A percentile compares a stretch with the other conserved stretches of the same genome.
Conservation (phyloP, 2,888 invertebrate genomes). For the Trimorus sp. region DNA sequence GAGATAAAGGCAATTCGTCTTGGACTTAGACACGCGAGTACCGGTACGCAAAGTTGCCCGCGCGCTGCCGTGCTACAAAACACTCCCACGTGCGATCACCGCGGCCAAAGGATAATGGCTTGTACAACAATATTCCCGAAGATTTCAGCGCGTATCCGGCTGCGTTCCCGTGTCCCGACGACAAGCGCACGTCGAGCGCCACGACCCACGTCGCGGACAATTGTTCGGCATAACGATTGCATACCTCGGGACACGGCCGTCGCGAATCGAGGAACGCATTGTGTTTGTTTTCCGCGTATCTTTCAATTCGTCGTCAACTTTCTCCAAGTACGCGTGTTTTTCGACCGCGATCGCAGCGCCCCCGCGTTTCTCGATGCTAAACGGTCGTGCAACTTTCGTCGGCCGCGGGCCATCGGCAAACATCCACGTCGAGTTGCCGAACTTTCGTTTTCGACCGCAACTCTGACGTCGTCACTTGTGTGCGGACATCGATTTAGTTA, state of each 20-base stretch:
- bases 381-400: no score
- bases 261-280: conserved; percentile 49
- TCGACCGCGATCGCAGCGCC: no score
- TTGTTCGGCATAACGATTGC: conserved; percentile 58
- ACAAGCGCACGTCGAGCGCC: conserved; percentile 40
- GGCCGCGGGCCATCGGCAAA: no score
- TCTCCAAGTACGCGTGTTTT: not conserved
- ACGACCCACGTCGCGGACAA: conserved; percentile 59
- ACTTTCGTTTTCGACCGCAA: not conserved
- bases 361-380: no score
- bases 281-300: conserved; percentile 56
- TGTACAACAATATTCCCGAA: conserved; percentile 72
- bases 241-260: conserved; percentile 42
- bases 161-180: conserved; percentile 54
- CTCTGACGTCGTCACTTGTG: not conserved
- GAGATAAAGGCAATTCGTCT: conserved; percentile 60
- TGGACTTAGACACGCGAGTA: conserved; percentile 49
- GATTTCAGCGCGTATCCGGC: conserved; percentile 52
- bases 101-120: conserved; percentile 74
- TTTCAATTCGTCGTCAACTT: conserved; percentile 50
- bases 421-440: no score
- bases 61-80: conserved; percentile 55
- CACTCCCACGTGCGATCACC: conserved; percentile 62
- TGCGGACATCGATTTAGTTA: no score
- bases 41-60: conserved; percentile 44